Conservation (phyloP, 1,140 invertebrate genomes). For the Drosophila sucinea region DNA sequence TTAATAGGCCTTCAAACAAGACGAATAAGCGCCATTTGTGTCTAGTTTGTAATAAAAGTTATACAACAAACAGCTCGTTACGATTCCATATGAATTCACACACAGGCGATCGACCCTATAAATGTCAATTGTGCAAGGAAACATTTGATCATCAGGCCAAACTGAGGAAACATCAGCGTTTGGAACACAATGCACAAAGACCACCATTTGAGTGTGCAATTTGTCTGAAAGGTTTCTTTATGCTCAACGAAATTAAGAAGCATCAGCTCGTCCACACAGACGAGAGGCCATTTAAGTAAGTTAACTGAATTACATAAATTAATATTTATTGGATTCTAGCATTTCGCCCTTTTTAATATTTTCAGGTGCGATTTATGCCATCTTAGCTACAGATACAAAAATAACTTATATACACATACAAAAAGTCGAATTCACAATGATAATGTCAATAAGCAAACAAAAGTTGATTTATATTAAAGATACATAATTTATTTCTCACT, state of each 20-base stretch:
- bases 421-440: conserved; percentile 57
- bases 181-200: too few species aligned
- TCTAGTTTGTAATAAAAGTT: too few species aligned
- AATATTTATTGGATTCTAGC: not conserved
- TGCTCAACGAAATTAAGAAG: conserved; percentile 27
- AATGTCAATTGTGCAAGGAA: not conserved
- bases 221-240: conserved; percentile 56
- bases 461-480: conserved; percentile 19
- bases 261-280: conserved; percentile 63
- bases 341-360: not conserved
- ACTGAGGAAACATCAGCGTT: not conserved
- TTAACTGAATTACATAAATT: not conserved
- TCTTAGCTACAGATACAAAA: conserved; percentile 60
- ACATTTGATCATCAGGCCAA: not conserved
- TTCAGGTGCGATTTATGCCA: conserved; percentile 59
- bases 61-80: too few species aligned
- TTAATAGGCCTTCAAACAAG: too few species aligned
- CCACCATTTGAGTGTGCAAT: conserved; percentile 44
- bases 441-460: not conserved
- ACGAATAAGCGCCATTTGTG: too few species aligned
- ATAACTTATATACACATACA: conserved; percentile 53
- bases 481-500: conserved; percentile 21
- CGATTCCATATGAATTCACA: not conserved
- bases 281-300: conserved; percentile 51
- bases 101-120: not conserved